Conservation (phyloP, 2,797 vertebrate genomes). For the Pipistrellus pygmaeus region DNA sequence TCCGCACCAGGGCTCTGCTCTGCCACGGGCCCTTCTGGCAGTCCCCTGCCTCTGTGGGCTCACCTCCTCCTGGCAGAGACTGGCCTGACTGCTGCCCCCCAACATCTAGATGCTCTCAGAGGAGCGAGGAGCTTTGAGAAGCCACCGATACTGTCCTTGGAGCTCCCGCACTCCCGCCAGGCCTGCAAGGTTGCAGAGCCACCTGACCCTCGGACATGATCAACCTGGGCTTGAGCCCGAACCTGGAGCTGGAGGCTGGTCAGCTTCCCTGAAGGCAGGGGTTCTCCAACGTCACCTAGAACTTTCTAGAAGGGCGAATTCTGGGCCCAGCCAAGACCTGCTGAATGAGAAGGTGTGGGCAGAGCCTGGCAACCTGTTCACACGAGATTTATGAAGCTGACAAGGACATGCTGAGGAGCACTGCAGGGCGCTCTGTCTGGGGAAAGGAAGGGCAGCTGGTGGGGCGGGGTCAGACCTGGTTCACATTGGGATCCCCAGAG, state of each 20-base stretch:
- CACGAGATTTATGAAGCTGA: accelerated
- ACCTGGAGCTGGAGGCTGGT: background rate
- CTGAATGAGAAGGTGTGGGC: background rate
- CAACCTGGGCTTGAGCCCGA: accelerated
- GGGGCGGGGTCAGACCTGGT: accelerated
- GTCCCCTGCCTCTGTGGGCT: accelerated
- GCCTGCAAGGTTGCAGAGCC: accelerated
- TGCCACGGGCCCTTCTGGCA: accelerated
- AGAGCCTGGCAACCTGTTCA: accelerated
- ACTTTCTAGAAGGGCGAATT: background rate
- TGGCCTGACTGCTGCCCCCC: background rate
- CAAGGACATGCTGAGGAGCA: background rate
- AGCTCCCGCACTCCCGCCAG: accelerated
- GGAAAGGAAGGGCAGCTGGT: background rate
- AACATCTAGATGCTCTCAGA: background rate
- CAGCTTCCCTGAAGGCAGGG: background rate
- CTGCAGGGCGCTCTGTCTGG: background rate
- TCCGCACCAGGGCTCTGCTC: background rate
- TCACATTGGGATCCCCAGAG: background rate
- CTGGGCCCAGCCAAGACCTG: background rate
- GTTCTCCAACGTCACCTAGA: background rate
- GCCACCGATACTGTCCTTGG: accelerated
- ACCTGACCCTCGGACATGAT: accelerated
- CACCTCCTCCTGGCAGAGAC: too few relatives aligned
- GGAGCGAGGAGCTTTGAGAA: background rate